Evolutionary conservation across 2,113 vertebrate species (phyloP).

Genomic region (Oophaga pumilio): DNA sequence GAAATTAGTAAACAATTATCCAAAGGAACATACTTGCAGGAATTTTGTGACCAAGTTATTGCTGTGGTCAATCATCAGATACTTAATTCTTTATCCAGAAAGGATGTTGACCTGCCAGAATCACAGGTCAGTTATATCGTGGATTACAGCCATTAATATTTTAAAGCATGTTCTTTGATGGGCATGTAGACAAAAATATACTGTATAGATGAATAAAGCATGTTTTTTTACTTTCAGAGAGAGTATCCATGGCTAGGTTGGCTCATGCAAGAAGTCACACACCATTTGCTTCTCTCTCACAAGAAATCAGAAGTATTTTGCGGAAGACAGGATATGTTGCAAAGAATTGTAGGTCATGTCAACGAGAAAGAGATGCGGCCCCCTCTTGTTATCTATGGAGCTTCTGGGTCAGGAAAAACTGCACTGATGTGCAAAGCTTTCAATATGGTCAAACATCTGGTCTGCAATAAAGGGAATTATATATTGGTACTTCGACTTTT

Average conservation of each 20-base stretch:
- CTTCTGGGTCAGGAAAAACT: slow-evolving; percentile 77
- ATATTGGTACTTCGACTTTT: slow-evolving; percentile 70
- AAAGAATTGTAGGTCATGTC: slow-evolving; percentile 63
- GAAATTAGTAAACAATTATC: slow-evolving; percentile 69
- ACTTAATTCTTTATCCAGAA: slow-evolving; percentile 19
- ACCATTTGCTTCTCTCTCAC: slow-evolving; percentile 64
- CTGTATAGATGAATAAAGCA: not conserved
- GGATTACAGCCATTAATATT: not conserved
- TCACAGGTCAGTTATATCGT: slow-evolving; percentile 12
- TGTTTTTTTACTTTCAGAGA: not conserved
- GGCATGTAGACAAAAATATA: not conserved
- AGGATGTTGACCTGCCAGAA: not conserved
- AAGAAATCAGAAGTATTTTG: slow-evolving; percentile 65
- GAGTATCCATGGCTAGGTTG: slow-evolving; percentile 24
- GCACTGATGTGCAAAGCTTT: slow-evolving; percentile 74
- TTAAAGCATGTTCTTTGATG: not conserved
- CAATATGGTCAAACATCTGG: slow-evolving; percentile 61
- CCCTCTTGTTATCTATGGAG: slow-evolving; percentile 72
- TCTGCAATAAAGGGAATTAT: slow-evolving; percentile 59
- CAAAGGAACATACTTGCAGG: slow-evolving; percentile 73
- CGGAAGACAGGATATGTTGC: slow-evolving; percentile 72
- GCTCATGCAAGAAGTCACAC: slow-evolving; percentile 70
- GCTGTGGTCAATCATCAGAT: slow-evolving; percentile 73
- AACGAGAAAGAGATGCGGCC: slow-evolving; percentile 60
- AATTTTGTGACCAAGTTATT: slow-evolving; percentile 74